These are phyloP conservation scores for Heliornis fulica DNA, from an alignment of 2,113 vertebrate genomes.

Conservation along the genomic window DNA sequence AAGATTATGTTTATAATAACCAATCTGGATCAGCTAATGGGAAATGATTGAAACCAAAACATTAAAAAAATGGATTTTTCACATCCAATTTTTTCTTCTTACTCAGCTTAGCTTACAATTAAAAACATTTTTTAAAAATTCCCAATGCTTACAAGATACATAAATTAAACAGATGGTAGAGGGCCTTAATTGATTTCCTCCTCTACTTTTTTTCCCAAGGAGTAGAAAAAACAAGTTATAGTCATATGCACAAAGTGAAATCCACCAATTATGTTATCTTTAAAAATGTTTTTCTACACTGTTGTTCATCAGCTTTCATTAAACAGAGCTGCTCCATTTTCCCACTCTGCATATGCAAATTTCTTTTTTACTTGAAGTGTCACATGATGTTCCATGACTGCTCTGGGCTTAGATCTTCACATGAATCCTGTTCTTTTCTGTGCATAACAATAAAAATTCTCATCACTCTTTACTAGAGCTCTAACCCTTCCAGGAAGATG, in stretches of 20 bases:
- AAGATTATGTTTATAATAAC: not conserved
- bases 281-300: not conserved
- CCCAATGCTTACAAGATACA: not conserved
- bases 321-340: not conserved
- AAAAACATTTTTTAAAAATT: not conserved
- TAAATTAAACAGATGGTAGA: not conserved
- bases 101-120: not conserved
- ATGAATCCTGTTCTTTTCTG: not conserved
- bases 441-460: not conserved
- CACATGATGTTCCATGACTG: not conserved
- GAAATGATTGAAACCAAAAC: not conserved
- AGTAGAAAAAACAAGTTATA: not conserved
- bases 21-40: not conserved
- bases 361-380: not conserved
- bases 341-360: not conserved
- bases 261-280: not conserved
- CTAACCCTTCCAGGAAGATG: not conserved
- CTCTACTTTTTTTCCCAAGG: rapidly evolving
- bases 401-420: not conserved
- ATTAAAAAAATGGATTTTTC: not conserved
- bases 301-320: not conserved
- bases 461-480: not conserved
- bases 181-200: not conserved
- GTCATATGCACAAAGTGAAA: not conserved
- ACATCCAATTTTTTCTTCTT: not conserved